Base-by-base conservation (phyloP, 2,797 vertebrate genomes). In the Poliocrania exsul region DNA sequence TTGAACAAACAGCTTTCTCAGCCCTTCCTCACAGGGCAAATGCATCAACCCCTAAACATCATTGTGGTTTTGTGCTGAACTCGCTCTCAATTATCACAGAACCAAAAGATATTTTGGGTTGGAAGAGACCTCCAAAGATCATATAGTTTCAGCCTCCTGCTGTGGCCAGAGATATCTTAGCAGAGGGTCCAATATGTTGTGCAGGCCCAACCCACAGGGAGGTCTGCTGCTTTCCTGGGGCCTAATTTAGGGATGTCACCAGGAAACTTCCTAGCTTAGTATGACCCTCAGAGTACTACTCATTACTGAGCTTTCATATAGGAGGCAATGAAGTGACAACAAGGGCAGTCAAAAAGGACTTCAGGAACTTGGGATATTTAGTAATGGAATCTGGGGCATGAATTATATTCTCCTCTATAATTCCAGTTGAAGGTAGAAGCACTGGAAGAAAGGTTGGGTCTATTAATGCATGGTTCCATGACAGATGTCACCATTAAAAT, bases 201-300 rank as follows among this genome's bases (percentile, higher is more conserved):
- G 16, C 0, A 1, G 15, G 10, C 16, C 8, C 28, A 74, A 38
- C 5, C 21, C 35, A 16, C 15, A n/a, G 23, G 21, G 10, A n/a
- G 16, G 23, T 38, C 20, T 38, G 33, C 16, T 60, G 16, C 10
- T n/a, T 61, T 17, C 2, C 2, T 13, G 35, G 72, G 17, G 10
- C 13, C 23, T 49, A 4, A 13, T 12, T 64, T 56, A 29, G 38
- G 9, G 21, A 61, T 3, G 3, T 21, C 17, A 53, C 2, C 14
- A 46, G n/a, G 38, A 81, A 46, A 53, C 14, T n/a, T 44, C 23
- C 58, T 23, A 31, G 23, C 17, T 44, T 53, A 4, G 8, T 50
- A 31, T 29, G 24, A 10, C 10, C 19, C 31, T 42, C 46, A 35
- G 20, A 11, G 38, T 46, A 11, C 21, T 31, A 14, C 7, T n/a